phyloP scores from a whole-genome alignment of 2,113 vertebrate genomes.

The Elachura formosa region DNA sequence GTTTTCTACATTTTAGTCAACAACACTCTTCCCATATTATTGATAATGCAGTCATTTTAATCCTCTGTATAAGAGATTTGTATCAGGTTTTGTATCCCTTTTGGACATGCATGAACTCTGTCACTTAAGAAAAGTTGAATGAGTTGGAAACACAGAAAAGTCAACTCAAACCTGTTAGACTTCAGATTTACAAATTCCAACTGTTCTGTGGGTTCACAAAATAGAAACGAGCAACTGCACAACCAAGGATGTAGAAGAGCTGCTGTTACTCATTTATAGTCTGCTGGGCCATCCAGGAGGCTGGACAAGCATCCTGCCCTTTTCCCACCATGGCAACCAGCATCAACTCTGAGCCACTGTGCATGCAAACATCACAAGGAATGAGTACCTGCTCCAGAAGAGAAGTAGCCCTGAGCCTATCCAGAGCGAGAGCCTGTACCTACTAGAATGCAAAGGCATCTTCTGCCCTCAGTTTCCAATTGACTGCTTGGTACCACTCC shows the following conservation, averaged over 20 bases:
- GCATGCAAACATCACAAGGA: neutral
- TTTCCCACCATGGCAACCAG: neutral
- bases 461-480: neutral
- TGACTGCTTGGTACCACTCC: neutral
- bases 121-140: neutral
- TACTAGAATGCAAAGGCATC: neutral
- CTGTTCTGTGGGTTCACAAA: neutral
- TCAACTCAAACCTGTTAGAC: neutral
- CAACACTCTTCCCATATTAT: neutral
- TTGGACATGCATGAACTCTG: neutral
- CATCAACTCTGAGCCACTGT: accelerated
- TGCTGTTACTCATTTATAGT: neutral
- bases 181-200: neutral
- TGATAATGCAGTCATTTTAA: neutral
- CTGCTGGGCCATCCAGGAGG: neutral
- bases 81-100: neutral
- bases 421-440: accelerated
- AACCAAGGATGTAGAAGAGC: neutral
- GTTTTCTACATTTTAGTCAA: neutral
- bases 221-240: neutral
- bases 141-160: neutral
- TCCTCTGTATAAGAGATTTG: neutral
- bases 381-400: neutral
- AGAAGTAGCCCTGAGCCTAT: accelerated
- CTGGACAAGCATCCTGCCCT: neutral